A percentile compares a stretch with the other conserved stretches of the same genome.
These are phyloP conservation scores for Babyrousa celebensis DNA, from an alignment of 2,797 vertebrate species.

Conservation along the genomic window DNA sequence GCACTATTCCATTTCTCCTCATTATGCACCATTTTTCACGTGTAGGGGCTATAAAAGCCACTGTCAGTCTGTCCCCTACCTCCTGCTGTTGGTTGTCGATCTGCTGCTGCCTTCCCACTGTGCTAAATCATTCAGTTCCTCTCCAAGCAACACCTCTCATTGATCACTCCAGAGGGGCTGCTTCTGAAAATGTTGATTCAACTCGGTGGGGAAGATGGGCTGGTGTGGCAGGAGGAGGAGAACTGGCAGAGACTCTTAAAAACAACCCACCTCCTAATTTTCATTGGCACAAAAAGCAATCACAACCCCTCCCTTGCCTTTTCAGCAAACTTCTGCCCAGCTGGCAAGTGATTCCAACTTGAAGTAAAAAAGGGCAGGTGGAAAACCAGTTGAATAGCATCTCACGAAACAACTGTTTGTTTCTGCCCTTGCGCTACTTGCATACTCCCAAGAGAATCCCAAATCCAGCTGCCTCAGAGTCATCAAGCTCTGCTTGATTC, in stretches of 20 bases:
- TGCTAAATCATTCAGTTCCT: conserved; percentile 70
- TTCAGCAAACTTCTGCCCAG: conserved; percentile 15
- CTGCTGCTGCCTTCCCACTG: conserved; percentile 68
- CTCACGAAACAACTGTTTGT: not conserved
- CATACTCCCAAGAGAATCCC: conserved; percentile 32
- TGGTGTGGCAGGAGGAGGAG: not conserved
- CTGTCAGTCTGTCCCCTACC: not conserved
- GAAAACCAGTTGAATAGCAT: conserved; percentile 35
- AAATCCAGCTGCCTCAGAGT: conserved; percentile 61
- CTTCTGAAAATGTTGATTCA: conserved; percentile 79
- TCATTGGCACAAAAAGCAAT: conserved; percentile 44
- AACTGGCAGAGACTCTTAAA: conserved; percentile 48
- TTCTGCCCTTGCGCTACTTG: not conserved
- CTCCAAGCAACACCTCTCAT: conserved; percentile 55
- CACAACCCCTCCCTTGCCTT: not conserved
- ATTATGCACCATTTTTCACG: not conserved
- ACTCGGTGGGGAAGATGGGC: conserved; percentile 57
- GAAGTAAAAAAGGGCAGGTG: conserved; percentile 60
- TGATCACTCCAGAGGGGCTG: conserved; percentile 56
- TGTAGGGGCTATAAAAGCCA: conserved; percentile 29
- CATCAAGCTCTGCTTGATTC: conserved; percentile 51
- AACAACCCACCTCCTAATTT: conserved; percentile 14
- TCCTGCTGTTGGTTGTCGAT: conserved; percentile 18
- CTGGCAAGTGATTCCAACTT: conserved; percentile 30
- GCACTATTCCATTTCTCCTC: not conserved